These are phyloP conservation scores for Aphodius granarius DNA, from an alignment of 2,888 invertebrate genomes.

Conservation along the genomic window DNA sequence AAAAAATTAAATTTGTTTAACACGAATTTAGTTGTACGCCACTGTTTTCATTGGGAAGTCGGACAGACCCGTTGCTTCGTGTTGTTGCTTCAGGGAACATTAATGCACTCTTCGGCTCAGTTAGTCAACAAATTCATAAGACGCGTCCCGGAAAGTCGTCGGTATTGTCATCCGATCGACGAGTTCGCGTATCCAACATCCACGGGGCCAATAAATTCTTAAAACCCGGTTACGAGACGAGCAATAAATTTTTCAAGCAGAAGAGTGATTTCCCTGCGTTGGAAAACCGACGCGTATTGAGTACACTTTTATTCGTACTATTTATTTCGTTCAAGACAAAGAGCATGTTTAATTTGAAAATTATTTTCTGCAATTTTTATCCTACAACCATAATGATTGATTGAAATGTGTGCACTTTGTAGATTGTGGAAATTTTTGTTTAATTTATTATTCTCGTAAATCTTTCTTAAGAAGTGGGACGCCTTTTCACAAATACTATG, in stretches of 20 bases:
- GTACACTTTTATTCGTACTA: neutral
- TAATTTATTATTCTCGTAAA: too few species aligned
- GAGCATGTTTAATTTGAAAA: neutral
- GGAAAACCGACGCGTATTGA: neutral
- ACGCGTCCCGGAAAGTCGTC: neutral
- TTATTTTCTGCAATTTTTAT: neutral
- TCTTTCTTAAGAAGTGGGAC: too few species aligned
- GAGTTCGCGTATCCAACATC: neutral
- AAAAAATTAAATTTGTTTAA: neutral
- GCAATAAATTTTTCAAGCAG: neutral
- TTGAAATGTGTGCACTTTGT: too few species aligned
- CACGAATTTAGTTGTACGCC: neutral
- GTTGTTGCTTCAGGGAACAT: neutral
- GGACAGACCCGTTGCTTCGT: neutral
- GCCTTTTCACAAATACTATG: too few species aligned
- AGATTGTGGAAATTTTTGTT: too few species aligned
- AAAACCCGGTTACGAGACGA: neutral
- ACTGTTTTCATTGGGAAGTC: neutral
- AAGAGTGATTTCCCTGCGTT: neutral
- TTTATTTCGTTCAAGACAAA: neutral
- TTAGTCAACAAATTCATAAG: slow-evolving; percentile 15
- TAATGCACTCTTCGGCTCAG: slow-evolving; percentile 5
- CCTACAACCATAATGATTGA: too few species aligned
- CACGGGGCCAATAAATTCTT: neutral
- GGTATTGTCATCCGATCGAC: slow-evolving; percentile 10